Base-by-base conservation (phyloP, 2,888 invertebrate species). In the Dimorphilus gyrociliatus region DNA sequence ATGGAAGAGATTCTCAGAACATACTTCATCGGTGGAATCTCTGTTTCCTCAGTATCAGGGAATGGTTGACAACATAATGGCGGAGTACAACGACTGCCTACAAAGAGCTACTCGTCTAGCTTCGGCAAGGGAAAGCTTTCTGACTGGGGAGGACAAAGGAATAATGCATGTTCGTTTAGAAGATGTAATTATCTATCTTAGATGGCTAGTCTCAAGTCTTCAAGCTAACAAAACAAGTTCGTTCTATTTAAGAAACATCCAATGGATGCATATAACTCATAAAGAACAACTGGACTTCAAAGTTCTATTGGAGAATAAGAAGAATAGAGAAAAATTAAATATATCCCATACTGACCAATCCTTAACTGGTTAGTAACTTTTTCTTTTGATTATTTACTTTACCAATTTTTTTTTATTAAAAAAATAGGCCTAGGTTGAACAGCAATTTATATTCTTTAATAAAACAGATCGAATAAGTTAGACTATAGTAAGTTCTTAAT, bases 1-100 rank as follows among this genome's bases (percentile, higher is more conserved):
- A 26, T 62, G 60, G 60, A 55, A 53, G 33, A 42, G 62, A 17
- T 61, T 60, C 39, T 55, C 54, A 44, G 51, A 51, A 25, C 50
- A 55, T 38, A 55, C 55, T 8, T 48, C 45, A 23, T 40, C 51
- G 5, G 52, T 61, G 10, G 61, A 60, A 31, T 32, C 47, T 3
- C 37, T 59, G 8, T 55, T 55, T 35, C 50, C 53, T 4, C 33
- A 45, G 3, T 61, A 59, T 38, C 50, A 48, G 32, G 43, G 53
- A 25, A 39, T 53, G 29, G 44, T 61, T n/a, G 40, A 59, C 26
- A 42, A 51, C 21, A 51, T 60, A 16, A 41, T 58, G 39, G 35
- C 43, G 6, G 59, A 61, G 37, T 62, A 59, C 40, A 47, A 51
- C 27, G 62, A 62, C 41, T 48, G 53, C 38, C 35, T 53, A 5